These are phyloP conservation scores for Apodemia zela DNA, from an alignment of 2,888 invertebrate species.

Conservation along the genomic window DNA sequence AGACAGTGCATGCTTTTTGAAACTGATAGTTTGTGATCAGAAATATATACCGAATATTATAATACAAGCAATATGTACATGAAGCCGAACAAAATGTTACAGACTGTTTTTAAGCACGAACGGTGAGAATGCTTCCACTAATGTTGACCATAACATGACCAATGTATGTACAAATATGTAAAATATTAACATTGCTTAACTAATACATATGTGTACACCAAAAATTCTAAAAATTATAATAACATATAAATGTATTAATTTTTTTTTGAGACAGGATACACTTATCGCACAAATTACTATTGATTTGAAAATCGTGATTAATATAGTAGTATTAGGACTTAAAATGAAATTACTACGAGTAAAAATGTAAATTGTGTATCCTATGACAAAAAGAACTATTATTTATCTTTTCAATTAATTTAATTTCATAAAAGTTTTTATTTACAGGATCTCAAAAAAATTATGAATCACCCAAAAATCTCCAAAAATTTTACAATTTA, in stretches of 20 bases:
- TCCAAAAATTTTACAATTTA: conserved; percentile 4
- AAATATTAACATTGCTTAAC: conserved; percentile 23
- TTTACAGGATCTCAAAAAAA: not conserved
- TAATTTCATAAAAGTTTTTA: not conserved
- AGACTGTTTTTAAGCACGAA: conserved; percentile 79
- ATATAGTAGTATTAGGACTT: not conserved
- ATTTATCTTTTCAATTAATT: not conserved
- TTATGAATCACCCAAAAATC: not conserved
- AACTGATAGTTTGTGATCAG: conserved; percentile 78
- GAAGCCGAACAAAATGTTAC: conserved; percentile 79
- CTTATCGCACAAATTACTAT: not conserved
- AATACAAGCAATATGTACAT: conserved; percentile 84
- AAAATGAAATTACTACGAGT: too few relatives aligned
- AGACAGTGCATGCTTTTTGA: conserved; percentile 84
- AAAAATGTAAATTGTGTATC: not conserved
- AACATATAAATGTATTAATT: conserved; percentile 22
- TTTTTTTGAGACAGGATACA: conserved; percentile 19
- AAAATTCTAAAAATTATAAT: conserved; percentile 16
- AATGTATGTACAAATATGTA: conserved; percentile 34
- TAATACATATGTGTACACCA: conserved; percentile 33
- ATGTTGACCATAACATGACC: conserved; percentile 51
- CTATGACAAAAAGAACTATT: not conserved
- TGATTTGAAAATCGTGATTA: too few relatives aligned
- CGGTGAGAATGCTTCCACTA: conserved; percentile 82
- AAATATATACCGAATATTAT: conserved; percentile 74